Percentiles rank a stretch among this genome's conserved stretches.
phyloP scores from a whole-genome alignment of 2,797 vertebrate species.

The Phrynocephalus forsythii region DNA sequence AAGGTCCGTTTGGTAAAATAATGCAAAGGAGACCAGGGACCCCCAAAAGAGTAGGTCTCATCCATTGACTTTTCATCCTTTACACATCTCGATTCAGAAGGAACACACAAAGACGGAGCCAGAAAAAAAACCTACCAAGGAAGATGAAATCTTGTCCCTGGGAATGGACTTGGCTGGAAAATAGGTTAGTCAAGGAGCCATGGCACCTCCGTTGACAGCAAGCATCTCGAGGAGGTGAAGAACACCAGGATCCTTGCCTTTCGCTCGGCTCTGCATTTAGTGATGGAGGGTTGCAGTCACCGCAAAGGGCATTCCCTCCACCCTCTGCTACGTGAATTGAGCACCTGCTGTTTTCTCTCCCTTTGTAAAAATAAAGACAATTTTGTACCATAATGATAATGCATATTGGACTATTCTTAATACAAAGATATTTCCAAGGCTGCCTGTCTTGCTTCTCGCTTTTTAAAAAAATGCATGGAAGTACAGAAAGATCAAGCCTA shows the following conservation, averaged over 20 bases:
- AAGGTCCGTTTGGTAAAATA: too few relatives aligned
- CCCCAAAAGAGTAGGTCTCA: too few relatives aligned
- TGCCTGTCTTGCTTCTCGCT: neutral
- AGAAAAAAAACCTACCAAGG: neutral
- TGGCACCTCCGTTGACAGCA: too few relatives aligned
- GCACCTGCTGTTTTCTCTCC: neutral
- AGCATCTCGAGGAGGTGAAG: too few relatives aligned
- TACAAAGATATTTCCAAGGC: neutral
- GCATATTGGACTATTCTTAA: constrained; percentile 24
- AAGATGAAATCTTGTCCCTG: neutral
- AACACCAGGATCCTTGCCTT: too few relatives aligned
- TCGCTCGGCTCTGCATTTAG: too few relatives aligned
- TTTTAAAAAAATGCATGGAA: neutral
- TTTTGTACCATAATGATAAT: constrained; percentile 63
- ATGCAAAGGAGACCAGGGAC: too few relatives aligned
- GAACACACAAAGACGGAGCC: neutral
- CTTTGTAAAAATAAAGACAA: constrained; percentile 56
- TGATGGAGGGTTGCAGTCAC: too few relatives aligned
- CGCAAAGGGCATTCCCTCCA: neutral
- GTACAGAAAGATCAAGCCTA: neutral
- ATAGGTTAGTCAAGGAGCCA: neutral
- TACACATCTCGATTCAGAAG: neutral
- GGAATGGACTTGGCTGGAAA: neutral
- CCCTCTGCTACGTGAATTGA: rapidly evolving
- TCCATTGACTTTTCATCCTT: neutral